phyloP scores from a whole-genome alignment of 23 tunicate species.

The Ascidia mentula region DNA sequence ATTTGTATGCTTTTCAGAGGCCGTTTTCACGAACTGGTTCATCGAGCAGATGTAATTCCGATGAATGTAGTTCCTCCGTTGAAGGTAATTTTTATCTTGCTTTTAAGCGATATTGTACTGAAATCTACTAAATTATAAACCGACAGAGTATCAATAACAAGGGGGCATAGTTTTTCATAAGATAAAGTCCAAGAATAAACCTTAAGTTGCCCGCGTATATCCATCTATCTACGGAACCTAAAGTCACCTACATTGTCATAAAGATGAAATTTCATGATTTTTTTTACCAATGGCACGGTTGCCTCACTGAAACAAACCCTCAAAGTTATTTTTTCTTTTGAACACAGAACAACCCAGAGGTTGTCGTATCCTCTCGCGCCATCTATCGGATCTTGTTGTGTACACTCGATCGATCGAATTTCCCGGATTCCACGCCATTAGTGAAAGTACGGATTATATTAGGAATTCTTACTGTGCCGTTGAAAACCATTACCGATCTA shows the following conservation, averaged over 20 bases:
- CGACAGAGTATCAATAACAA: too few species aligned
- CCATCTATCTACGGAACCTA: too few species aligned
- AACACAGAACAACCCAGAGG: not conserved
- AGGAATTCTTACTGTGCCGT: not conserved
- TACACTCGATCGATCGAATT: conserved; percentile 68
- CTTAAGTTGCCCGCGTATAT: too few species aligned
- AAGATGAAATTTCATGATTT: too few species aligned
- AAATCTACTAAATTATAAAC: not conserved
- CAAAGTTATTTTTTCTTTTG: not conserved
- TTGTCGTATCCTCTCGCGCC: conserved; percentile 69
- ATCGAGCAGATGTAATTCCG: not conserved
- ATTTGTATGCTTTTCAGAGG: not conserved
- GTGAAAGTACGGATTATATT: conserved; percentile 31
- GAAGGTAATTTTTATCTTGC: not conserved
- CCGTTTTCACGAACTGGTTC: not conserved
- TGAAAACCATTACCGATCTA: not conserved
- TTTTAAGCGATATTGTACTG: too few species aligned
- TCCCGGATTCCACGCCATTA: conserved; percentile 65
- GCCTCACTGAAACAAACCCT: too few species aligned
- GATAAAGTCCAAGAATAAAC: too few species aligned
- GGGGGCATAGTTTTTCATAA: too few species aligned
- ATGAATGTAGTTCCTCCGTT: not conserved
- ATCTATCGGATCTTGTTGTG: conserved; percentile 75
- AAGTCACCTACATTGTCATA: too few species aligned
- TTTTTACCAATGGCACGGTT: too few species aligned